phyloP scores from a whole-genome alignment of 1,140 invertebrate genomes.

The Drosophila bifasciata region DNA sequence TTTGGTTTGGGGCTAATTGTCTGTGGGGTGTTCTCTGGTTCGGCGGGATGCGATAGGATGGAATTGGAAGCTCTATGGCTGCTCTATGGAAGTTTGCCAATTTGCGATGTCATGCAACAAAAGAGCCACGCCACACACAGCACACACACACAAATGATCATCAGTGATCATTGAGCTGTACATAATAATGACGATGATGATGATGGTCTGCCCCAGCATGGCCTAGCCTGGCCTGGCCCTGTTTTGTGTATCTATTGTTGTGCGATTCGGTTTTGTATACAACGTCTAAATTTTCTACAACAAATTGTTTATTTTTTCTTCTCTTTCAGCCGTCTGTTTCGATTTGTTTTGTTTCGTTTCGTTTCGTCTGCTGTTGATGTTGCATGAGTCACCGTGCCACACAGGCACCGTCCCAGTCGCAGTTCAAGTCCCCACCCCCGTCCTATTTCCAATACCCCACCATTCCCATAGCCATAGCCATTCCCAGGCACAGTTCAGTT shows the following conservation, averaged over 20 bases:
- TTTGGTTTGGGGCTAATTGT: constrained; percentile 32
- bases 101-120: constrained; percentile 79
- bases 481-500: constrained; percentile 62
- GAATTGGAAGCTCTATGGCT: too few relatives aligned
- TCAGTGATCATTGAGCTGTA: constrained; percentile 42
- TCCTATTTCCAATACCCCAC: too few relatives aligned
- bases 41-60: neutral
- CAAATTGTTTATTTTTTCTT: constrained; percentile 75
- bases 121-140: constrained; percentile 56
- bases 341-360: constrained; percentile 61
- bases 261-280: constrained; percentile 46
- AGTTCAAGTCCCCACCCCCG: too few relatives aligned
- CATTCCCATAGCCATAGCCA: too few relatives aligned
- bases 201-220: neutral
- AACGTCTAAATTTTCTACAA: constrained; percentile 79
- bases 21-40: constrained; percentile 26
- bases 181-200: constrained; percentile 10
- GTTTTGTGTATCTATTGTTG: constrained; percentile 64
- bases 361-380: constrained; percentile 74
- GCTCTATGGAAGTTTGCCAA: constrained; percentile 53
- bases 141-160: constrained; percentile 39
- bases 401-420: constrained; percentile 9
- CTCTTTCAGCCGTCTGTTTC: constrained; percentile 21
- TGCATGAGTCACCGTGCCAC: constrained; percentile 73
- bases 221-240: constrained; percentile 30